Evolutionary conservation across 2,888 invertebrate genomes (phyloP), one percentile per base, ranked within the genome.

Genomic region (Thymelicus lineola): DNA sequence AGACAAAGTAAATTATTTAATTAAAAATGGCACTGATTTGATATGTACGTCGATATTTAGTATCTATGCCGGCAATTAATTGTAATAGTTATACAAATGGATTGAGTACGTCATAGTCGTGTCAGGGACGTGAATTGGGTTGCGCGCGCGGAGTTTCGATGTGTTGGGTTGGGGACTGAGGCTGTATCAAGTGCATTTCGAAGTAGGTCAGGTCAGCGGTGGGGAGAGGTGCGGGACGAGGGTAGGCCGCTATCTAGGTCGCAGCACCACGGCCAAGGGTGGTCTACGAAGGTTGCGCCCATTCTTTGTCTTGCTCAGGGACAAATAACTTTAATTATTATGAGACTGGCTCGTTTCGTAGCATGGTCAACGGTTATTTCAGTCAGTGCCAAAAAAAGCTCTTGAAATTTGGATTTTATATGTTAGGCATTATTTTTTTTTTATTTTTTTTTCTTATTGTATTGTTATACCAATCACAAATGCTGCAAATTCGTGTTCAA

Each of bases 221-320:
- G 83, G 77, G 80, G 87, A 85, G 85, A 85, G 86, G 83, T 77
- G 80, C 81, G 81, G 79, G 76, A 66, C 73, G 73, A 79, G 75
- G 72, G 71, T 79, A 82, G 80, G 80, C 77, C 77, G 79, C 79
- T 80, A 92, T 86, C 86, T 91, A 85, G 90, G 91, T 91, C 91
- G 82, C 82, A 87, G 78, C 82, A 87, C 90, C 92, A 93, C 90
- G 91, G 92, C 92, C 92, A 93, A 93, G 92, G 92, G 91, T 91
- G 90, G 84, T 83, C 82, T 77, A 79, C 86, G 88, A 91, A 92
- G 91, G 91, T 93, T 91, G 89, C 78, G 78, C 77, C 83, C 79
- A 82, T 84, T 79, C 84, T 89, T 88, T 89, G 86, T 88, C 83
- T 86, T 79, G 75, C 59, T 77, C 73, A 74, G 79, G 77, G 75